Conservation (phyloP, 2,113 vertebrate species). For the Chascanopsetta lugubris region DNA sequence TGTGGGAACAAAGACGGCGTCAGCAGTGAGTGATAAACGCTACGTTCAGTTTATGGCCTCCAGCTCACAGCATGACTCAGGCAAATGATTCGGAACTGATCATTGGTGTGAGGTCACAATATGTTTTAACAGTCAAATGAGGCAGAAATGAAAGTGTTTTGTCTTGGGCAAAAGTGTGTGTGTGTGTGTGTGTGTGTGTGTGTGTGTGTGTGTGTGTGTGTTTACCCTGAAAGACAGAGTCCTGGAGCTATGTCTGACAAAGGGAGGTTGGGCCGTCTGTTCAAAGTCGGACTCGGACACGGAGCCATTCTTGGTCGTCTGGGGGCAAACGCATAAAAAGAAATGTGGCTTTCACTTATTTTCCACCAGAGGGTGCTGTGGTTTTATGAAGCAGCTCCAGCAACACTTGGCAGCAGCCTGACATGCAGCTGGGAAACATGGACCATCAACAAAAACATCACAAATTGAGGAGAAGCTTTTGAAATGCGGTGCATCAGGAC, state of each 20-base stretch:
- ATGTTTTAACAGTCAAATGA: constrained; percentile 65
- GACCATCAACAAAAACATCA: too few species aligned
- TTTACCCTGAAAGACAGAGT: constrained; percentile 92
- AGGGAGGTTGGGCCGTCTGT: constrained; percentile 77
- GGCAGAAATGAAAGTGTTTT: too few species aligned
- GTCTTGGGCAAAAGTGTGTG: constrained; percentile 10
- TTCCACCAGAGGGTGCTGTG: constrained; percentile 50
- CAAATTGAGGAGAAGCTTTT: too few species aligned
- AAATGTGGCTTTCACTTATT: background rate
- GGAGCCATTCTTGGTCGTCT: constrained; percentile 57
- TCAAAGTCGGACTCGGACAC: constrained; percentile 43
- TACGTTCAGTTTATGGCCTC: too few species aligned
- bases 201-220: constrained; percentile 11
- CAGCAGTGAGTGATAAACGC: constrained; percentile 37
- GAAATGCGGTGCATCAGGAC: too few species aligned
- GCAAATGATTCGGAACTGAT: constrained; percentile 52
- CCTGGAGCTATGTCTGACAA: constrained; percentile 84
- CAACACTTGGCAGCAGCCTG: constrained; percentile 18
- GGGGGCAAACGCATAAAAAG: constrained; percentile 9
- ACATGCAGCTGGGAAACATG: background rate
- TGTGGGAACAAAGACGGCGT: constrained; percentile 40
- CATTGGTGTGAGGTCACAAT: constrained; percentile 27
- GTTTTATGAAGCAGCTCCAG: background rate
- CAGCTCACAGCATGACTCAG: constrained; percentile 36
- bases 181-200: constrained; percentile 7